Percentiles rank a stretch among this genome's conserved stretches.
These are phyloP conservation scores for Smittia sp. DNA, from an alignment of 2,888 invertebrate species.

Conservation along the genomic window DNA sequence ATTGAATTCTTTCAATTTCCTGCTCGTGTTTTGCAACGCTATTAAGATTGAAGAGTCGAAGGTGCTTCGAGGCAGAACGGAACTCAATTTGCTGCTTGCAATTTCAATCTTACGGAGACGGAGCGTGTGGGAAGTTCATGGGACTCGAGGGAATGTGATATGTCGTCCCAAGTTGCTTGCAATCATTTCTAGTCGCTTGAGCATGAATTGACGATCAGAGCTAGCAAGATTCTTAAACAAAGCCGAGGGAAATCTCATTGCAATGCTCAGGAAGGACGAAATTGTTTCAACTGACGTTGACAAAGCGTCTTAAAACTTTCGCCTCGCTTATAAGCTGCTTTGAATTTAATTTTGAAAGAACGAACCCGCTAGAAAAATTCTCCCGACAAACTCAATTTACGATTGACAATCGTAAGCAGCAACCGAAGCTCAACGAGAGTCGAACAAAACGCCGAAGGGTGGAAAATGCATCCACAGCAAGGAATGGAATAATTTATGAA, in stretches of 20 bases:
- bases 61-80: not conserved
- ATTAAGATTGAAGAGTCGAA: not conserved
- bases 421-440: not conserved
- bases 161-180: not conserved
- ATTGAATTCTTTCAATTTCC: conserved; percentile 3
- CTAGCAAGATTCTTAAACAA: not conserved
- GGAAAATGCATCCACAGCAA: not conserved
- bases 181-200: not conserved
- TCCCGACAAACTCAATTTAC: conserved; percentile 3
- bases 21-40: not conserved
- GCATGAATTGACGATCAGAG: not conserved
- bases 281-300: not conserved
- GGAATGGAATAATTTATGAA: not conserved
- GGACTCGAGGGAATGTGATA: not conserved
- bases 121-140: not conserved
- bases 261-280: not conserved
- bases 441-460: not conserved
- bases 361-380: not conserved
- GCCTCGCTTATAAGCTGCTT: not conserved
- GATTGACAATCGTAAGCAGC: not conserved
- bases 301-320: not conserved
- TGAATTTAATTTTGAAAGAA: not conserved
- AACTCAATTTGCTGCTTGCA: not conserved
- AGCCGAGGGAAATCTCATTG: not conserved
- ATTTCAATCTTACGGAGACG: not conserved